phyloP scores from a whole-genome alignment of 1,140 invertebrate species.

The Magallana gigas region DNA sequence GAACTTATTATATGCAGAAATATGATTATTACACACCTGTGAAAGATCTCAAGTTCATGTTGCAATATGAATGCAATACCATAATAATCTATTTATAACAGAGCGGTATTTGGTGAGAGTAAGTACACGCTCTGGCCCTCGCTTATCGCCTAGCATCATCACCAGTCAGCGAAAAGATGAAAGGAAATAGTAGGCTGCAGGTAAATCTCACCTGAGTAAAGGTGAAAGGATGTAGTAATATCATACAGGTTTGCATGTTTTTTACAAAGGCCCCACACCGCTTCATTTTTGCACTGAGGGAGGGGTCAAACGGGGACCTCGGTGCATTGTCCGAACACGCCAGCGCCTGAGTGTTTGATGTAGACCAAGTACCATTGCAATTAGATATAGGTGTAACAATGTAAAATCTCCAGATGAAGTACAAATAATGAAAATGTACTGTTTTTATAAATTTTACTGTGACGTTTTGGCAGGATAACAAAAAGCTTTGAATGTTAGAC shows the following conservation, averaged over 20 bases:
- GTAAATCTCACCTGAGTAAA: slow-evolving; percentile 3
- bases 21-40: slow-evolving; percentile 36
- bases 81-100: slow-evolving; percentile 10
- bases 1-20: slow-evolving; percentile 5
- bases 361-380: slow-evolving; percentile 18
- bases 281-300: neutral
- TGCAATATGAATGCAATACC: slow-evolving; percentile 21
- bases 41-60: slow-evolving; percentile 7
- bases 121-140: neutral
- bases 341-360: neutral
- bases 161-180: slow-evolving; percentile 2
- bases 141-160: slow-evolving; percentile 31
- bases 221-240: slow-evolving; percentile 24
- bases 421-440: slow-evolving; percentile 23
- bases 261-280: neutral
- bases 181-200: neutral
- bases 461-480: slow-evolving; percentile 21
- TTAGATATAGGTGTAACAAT: slow-evolving; percentile 13
- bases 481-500: neutral
- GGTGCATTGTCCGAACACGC: slow-evolving; percentile 1
- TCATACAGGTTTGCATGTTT: neutral
- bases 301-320: neutral
- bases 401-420: slow-evolving; percentile 1
- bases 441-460: slow-evolving; percentile 8
- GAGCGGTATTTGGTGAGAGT: neutral